These are phyloP conservation scores for Mustela erminea DNA, from an alignment of 2,797 vertebrate genomes.

Conservation along the genomic window DNA sequence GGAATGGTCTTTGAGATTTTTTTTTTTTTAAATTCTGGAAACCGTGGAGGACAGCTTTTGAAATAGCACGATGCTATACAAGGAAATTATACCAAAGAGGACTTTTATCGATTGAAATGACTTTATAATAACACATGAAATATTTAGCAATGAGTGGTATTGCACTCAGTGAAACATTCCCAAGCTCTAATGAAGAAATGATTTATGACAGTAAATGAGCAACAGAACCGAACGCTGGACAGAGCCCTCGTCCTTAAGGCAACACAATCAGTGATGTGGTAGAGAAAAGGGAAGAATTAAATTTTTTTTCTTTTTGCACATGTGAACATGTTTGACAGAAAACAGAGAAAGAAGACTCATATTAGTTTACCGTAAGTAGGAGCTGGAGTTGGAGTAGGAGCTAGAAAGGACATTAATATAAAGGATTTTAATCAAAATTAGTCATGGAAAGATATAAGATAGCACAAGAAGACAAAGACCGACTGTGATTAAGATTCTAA, in stretches of 20 bases:
- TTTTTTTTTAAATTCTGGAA: slow-evolving; percentile 20
- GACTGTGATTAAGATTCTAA: slow-evolving; percentile 65
- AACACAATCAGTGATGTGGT: background rate
- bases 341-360: slow-evolving; percentile 85
- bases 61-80: slow-evolving; percentile 1
- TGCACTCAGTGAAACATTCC: background rate
- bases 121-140: slow-evolving; percentile 39
- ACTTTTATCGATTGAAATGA: slow-evolving; percentile 24
- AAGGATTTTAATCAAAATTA: slow-evolving; percentile 92
- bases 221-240: slow-evolving; percentile 73
- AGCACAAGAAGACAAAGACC: slow-evolving; percentile 80
- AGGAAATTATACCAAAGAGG: slow-evolving; percentile 4
- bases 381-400: slow-evolving; percentile 94
- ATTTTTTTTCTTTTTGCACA: slow-evolving; percentile 52
- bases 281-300: slow-evolving; percentile 44
- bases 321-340: slow-evolving; percentile 79
- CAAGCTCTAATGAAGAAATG: slow-evolving; percentile 69
- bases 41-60: slow-evolving; percentile 5
- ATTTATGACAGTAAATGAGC: slow-evolving; percentile 11
- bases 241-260: slow-evolving; percentile 43
- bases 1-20: slow-evolving; percentile 15
- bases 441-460: slow-evolving; percentile 84
- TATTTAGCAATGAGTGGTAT: background rate
- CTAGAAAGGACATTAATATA: slow-evolving; percentile 94
- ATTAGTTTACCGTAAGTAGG: slow-evolving; percentile 96